These are phyloP conservation scores for Cotesia congregata DNA, from an alignment of 2,888 invertebrate genomes.

Conservation along the genomic window DNA sequence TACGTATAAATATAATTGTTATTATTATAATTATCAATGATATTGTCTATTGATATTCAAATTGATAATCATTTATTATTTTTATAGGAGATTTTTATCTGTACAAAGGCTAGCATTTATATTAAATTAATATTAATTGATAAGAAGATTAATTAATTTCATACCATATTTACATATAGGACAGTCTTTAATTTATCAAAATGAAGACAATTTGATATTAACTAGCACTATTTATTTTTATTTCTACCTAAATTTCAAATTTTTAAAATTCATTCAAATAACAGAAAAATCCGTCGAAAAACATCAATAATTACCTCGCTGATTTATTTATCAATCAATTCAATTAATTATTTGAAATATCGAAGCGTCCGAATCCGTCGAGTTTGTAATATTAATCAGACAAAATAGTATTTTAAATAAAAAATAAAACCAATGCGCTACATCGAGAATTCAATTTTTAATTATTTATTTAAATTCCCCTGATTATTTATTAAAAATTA, in stretches of 20 bases:
- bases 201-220: not conserved
- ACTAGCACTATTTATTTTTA: not conserved
- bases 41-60: conserved; percentile 8
- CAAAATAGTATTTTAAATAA: not conserved
- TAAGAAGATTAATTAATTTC: not conserved
- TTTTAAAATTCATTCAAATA: not conserved
- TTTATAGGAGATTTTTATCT: not conserved
- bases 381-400: not conserved
- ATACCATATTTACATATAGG: not conserved
- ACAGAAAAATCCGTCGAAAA: not conserved
- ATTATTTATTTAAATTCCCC: not conserved
- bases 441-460: not conserved
- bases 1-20: not conserved
- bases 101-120: not conserved
- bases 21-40: not conserved
- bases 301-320: not conserved
- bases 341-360: not conserved
- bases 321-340: not conserved
- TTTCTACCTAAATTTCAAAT: not conserved
- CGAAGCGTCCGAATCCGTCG: not conserved
- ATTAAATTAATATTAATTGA: not conserved
- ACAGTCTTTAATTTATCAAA: not conserved
- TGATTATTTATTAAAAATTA: not conserved
- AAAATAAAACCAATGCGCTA: not conserved
- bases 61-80: not conserved